phyloP scores from a whole-genome alignment of 2,113 vertebrate species.

The Limnothrissa miodon region DNA sequence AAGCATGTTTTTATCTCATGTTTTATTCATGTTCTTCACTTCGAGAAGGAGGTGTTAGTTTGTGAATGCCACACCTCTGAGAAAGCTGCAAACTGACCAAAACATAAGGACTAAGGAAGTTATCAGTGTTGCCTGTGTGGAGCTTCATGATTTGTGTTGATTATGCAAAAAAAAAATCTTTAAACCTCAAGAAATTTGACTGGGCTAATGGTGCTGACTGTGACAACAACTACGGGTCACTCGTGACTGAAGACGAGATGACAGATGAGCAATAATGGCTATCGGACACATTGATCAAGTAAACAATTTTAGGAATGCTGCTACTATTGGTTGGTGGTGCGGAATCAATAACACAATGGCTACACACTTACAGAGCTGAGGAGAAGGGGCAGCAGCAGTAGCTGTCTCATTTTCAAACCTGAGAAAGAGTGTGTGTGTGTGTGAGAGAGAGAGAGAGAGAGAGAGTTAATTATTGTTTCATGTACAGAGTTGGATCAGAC shows the following conservation, averaged over 20 bases:
- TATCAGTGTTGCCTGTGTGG: too few species aligned
- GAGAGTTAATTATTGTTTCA: neutral
- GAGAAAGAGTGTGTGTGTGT: constrained; percentile 1
- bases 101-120: too few species aligned
- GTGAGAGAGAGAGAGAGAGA: neutral
- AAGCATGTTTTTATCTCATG: too few species aligned
- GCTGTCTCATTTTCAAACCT: constrained; percentile 62
- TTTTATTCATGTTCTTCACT: too few species aligned
- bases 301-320: neutral
- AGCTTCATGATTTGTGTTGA: too few species aligned
- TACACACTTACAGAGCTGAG: constrained; percentile 65
- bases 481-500: neutral
- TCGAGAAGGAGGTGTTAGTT: too few species aligned
- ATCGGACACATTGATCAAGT: neutral
- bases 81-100: too few species aligned
- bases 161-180: too few species aligned
- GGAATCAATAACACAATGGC: neutral
- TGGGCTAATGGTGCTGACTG: too few species aligned
- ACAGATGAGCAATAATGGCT: neutral
- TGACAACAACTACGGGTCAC: neutral
- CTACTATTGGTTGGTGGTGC: neutral
- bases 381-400: constrained; percentile 64
- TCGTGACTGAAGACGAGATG: neutral
- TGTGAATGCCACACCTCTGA: too few species aligned
- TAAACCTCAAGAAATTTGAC: too few species aligned